Conservation (phyloP, 2,888 invertebrate genomes). For the Agrochola lychnidis region DNA sequence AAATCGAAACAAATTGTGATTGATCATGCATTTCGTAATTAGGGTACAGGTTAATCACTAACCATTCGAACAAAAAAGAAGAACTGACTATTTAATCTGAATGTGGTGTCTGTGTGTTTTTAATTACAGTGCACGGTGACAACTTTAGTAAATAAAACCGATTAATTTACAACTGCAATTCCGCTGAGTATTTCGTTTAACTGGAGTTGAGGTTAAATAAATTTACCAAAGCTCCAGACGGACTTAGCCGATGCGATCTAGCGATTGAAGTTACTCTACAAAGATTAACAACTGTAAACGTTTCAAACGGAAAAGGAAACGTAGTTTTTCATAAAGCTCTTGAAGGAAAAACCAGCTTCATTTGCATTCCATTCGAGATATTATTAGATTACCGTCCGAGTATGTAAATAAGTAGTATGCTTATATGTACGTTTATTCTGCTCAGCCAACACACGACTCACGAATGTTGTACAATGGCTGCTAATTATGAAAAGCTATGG, state of each 20-base stretch:
- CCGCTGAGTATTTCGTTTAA: conserved; percentile 36
- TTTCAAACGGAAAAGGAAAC: conserved; percentile 37
- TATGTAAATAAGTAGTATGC: conserved; percentile 47
- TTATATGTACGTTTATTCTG: conserved; percentile 51
- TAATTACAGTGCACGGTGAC: conserved; percentile 28
- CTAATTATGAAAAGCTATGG: conserved; percentile 87
- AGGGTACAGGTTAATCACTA: no score
- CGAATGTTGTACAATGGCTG: conserved; percentile 72
- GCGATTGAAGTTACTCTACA: conserved; percentile 36
- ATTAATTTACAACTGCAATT: conserved; percentile 47
- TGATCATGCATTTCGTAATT: no score
- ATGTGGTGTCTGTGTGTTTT: conserved; percentile 19
- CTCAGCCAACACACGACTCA: conserved; percentile 50
- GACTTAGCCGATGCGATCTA: conserved; percentile 12
- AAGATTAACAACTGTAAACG: conserved; percentile 32
- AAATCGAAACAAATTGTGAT: no score
- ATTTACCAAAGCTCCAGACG: conserved; percentile 37
- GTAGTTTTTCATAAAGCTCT: conserved; percentile 23
- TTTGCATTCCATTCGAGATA: conserved; percentile 57
- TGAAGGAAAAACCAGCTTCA: conserved; percentile 36
- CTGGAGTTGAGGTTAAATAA: conserved; percentile 51
- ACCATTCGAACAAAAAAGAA: no score
- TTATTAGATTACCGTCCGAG: conserved; percentile 49
- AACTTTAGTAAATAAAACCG: conserved; percentile 26
- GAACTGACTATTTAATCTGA: conserved; percentile 2